Evolutionary conservation across 1,140 invertebrate genomes (phyloP), one percentile per base, ranked within the genome.

Genomic region (Zelostemma sp.): DNA sequence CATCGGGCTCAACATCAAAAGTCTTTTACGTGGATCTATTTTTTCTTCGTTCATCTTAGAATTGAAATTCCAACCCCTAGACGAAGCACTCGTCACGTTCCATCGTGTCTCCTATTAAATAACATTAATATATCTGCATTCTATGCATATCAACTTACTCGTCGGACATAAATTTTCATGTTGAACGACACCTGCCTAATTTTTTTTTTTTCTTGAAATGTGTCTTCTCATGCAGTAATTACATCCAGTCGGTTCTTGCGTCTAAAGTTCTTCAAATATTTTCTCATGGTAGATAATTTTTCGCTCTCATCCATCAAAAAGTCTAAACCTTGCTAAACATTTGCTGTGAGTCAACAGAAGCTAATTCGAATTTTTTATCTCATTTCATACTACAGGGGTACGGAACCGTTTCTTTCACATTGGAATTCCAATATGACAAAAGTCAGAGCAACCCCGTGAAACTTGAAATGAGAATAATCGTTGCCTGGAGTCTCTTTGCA

Each of bases 21-120:
- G 72, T 70, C 72, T 70, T 73, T 70, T 66, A 70, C 62, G 59
- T 55, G 54, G 57, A 46, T 60, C 56, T 60, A 63, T 73, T 73
- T 73, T 72, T 64, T 67, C 61, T 47, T 15, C 56, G 63, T 45
- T 72, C 63, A 63, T 64, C 63, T 67, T 47, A 47, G 63, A 67
- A 67, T 63, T 72, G 64, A 66, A 72, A 72, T 66, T 71, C 63
- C 55, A 40, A 41, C 50, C 50, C 43, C 59, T 40, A 53, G 18
- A 41, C 38, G 61, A 35, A 64, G 56, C 67, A 61, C 61, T 56
- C 53, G 61, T 70, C 61, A 54, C 61, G 59, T 70, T 60, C 61
- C 63, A 65, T 64, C 61, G 46, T 64, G 60, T 69, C 61, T 64
- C 60, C 55, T 62, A 62, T 68, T 55, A 69, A 69, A 69, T 69